These are phyloP conservation scores for Drosophila anomelani DNA, from an alignment of 2,888 invertebrate genomes.

Conservation along the genomic window DNA sequence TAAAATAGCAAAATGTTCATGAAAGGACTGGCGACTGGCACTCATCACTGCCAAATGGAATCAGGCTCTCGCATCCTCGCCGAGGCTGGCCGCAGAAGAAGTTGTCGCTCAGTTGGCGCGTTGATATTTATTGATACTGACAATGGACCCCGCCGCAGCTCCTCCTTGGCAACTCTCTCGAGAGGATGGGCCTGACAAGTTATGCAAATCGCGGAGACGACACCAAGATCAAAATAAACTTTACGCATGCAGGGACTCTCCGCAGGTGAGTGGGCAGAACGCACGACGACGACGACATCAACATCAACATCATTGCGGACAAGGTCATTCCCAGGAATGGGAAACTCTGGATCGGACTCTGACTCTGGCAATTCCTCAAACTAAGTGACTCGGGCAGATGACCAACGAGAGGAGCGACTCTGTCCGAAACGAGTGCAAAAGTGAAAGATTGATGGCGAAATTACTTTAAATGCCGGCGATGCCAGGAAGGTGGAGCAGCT, in stretches of 20 bases:
- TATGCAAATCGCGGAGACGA: constrained; percentile 79
- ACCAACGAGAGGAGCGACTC: constrained; percentile 26
- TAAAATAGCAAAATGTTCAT: constrained; percentile 77
- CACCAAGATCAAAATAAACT: constrained; percentile 79
- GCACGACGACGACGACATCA: constrained; percentile 31
- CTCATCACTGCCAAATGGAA: constrained; percentile 81
- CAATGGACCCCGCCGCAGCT: constrained; percentile 63
- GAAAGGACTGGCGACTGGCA: constrained; percentile 64
- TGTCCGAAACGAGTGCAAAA: constrained; percentile 76
- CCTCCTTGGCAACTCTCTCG: not conserved
- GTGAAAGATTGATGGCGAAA: constrained; percentile 82
- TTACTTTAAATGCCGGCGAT: constrained; percentile 76
- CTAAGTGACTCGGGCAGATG: constrained; percentile 40
- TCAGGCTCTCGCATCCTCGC: constrained; percentile 48
- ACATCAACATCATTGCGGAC: constrained; percentile 35
- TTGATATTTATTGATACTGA: constrained; percentile 80
- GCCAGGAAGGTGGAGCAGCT: constrained; percentile 27
- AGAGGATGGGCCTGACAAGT: constrained; percentile 70
- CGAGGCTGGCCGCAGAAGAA: constrained; percentile 51
- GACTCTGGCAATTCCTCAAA: constrained; percentile 29
- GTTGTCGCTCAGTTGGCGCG: constrained; percentile 68
- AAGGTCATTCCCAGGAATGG: constrained; percentile 51
- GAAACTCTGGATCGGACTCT: not conserved
- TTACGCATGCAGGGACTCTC: constrained; percentile 53
- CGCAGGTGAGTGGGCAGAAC: constrained; percentile 71